These are phyloP conservation scores for Scaptomyza tumidula DNA, from an alignment of 2,888 invertebrate genomes.

Conservation along the genomic window DNA sequence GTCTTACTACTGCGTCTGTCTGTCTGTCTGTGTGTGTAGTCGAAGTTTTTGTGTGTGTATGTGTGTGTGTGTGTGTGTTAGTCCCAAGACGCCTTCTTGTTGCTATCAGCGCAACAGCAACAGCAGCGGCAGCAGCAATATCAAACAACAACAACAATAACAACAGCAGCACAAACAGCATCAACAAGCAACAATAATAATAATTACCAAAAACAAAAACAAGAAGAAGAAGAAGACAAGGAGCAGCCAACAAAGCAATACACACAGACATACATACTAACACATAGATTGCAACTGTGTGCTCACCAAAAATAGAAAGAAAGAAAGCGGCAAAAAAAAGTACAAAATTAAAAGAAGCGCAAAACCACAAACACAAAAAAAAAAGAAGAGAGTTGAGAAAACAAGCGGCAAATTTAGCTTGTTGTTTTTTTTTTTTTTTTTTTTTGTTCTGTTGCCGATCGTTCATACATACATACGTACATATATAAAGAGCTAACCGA, in stretches of 20 bases:
- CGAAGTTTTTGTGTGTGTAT: constrained; percentile 8
- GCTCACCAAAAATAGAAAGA: constrained; percentile 28
- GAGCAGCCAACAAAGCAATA: constrained; percentile 4
- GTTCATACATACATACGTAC: background rate
- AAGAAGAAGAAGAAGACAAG: constrained; percentile 8
- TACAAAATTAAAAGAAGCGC: background rate
- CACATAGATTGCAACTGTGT: constrained; percentile 38
- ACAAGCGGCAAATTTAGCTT: constrained; percentile 41
- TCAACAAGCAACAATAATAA: constrained; percentile 16
- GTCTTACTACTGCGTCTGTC: constrained; percentile 29
- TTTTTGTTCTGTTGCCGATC: constrained; percentile 13
- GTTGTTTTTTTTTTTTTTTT: constrained; percentile 11
- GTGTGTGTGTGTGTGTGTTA: constrained; percentile 19
- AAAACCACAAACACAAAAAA: background rate
- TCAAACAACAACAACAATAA: constrained; percentile 12
- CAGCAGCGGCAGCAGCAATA: background rate
- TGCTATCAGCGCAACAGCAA: constrained; percentile 19
- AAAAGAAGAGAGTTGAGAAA: constrained; percentile 1
- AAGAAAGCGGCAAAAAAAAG: constrained; percentile 10
- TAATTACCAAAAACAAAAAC: background rate
- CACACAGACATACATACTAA: constrained; percentile 22
- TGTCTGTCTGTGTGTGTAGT: constrained; percentile 13
- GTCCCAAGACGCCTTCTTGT: constrained; percentile 26
- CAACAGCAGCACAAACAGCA: constrained; percentile 16
- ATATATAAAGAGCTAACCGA: constrained; percentile 9